phyloP scores from a whole-genome alignment of 2,888 invertebrate genomes.

The Geotrupes spiniger region DNA sequence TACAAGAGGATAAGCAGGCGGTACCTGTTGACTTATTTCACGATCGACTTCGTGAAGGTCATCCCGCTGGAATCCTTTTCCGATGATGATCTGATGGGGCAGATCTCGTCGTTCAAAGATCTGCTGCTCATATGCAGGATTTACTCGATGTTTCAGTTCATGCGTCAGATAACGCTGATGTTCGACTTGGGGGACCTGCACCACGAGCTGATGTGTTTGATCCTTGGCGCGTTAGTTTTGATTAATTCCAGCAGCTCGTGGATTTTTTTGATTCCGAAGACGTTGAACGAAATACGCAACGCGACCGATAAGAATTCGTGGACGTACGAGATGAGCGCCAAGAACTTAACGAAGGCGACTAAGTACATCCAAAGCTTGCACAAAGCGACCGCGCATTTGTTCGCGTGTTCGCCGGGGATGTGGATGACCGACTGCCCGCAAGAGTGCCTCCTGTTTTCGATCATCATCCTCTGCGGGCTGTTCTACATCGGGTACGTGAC shows the following conservation, averaged over 20 bases:
- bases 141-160: conserved; percentile 7
- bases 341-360: neutral
- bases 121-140: neutral
- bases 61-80: conserved; percentile 4
- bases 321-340: neutral
- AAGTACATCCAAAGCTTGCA: conserved; percentile 13
- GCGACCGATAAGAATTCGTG: conserved; percentile 6
- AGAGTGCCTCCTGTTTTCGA: conserved; percentile 8
- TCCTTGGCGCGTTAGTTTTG: conserved; percentile 7
- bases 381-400: conserved; percentile 12
- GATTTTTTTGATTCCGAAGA: conserved; percentile 6
- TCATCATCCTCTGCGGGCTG: conserved; percentile 9
- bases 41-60: conserved; percentile 2
- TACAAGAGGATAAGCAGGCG: neutral
- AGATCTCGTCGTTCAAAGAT: neutral
- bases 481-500: conserved; percentile 13
- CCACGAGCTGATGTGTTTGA: conserved; percentile 12
- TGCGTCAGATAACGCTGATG: conserved; percentile 10
- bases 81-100: neutral
- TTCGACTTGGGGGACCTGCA: conserved; percentile 11
- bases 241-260: conserved; percentile 8
- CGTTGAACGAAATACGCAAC: neutral
- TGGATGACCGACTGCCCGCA: conserved; percentile 3
- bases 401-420: conserved; percentile 11
- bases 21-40: conserved; percentile 7